Evolutionary conservation across 2,113 vertebrate species (phyloP).

Genomic region (Epinephelus moara): DNA sequence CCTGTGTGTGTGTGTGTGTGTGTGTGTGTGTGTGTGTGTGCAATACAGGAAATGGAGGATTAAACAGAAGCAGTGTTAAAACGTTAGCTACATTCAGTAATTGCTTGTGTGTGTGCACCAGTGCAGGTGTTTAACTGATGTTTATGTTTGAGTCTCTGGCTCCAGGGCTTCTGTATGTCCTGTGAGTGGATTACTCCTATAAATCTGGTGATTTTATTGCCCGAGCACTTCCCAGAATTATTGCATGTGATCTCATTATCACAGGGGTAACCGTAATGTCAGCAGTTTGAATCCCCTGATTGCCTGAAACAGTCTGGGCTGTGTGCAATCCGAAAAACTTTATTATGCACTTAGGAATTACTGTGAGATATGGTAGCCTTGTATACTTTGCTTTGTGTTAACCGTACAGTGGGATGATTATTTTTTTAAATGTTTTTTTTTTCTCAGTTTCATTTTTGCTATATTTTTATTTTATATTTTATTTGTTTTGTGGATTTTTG

Average conservation of each 20-base stretch:
- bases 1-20: conserved; percentile 2
- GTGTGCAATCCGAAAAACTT: background rate
- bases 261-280: background rate
- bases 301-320: background rate
- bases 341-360: background rate
- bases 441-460: too few species aligned
- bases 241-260: conserved; percentile 19
- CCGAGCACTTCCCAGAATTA: conserved; percentile 24
- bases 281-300: background rate
- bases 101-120: conserved; percentile 5
- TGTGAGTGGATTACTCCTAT: conserved; percentile 47
- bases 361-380: background rate
- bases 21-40: conserved; percentile 20
- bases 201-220: conserved; percentile 46
- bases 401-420: too few species aligned
- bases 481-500: too few species aligned
- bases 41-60: conserved; percentile 24
- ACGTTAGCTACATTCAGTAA: background rate
- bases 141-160: conserved; percentile 12
- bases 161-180: conserved; percentile 8
- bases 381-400: too few species aligned
- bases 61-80: conserved; percentile 18
- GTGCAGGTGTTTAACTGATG: conserved; percentile 6
- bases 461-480: too few species aligned
- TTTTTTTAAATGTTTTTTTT: too few species aligned